Percentiles rank a stretch among this genome's conserved stretches.
Evolutionary conservation across 1,140 invertebrate genomes (phyloP).

Genomic region (Manduca sexta): DNA sequence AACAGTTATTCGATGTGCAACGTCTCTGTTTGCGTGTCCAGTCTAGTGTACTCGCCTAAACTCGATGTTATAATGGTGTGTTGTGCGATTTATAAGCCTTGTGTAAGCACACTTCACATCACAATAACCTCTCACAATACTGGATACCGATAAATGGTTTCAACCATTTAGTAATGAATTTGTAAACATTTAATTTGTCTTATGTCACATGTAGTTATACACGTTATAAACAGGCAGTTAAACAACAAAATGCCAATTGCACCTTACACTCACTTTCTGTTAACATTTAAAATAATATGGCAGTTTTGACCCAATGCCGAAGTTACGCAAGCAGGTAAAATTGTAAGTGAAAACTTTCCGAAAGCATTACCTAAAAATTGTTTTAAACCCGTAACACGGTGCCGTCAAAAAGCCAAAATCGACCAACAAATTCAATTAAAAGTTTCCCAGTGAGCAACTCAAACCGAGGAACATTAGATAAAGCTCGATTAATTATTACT

Average conservation of each 20-base stretch:
- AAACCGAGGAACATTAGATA: slow-evolving; percentile 56
- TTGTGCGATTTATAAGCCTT: slow-evolving; percentile 10
- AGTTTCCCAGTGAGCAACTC: slow-evolving; percentile 54
- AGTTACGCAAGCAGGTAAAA: slow-evolving; percentile 34
- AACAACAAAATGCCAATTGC: too few relatives aligned
- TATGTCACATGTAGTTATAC: too few relatives aligned
- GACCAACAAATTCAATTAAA: slow-evolving; percentile 68
- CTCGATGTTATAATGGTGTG: slow-evolving; percentile 19
- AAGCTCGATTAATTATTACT: slow-evolving; percentile 64
- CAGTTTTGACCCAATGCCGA: slow-evolving; percentile 14
- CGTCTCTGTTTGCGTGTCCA: slow-evolving; percentile 27
- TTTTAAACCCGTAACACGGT: slow-evolving; percentile 41
- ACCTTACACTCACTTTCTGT: not conserved
- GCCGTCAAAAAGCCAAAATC: slow-evolving; percentile 65
- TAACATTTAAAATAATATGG: not conserved
- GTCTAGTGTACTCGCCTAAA: slow-evolving; percentile 25
- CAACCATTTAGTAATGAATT: too few relatives aligned
- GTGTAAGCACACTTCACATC: not conserved
- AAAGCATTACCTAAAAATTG: slow-evolving; percentile 51
- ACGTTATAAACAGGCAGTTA: too few relatives aligned
- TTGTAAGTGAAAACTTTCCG: slow-evolving; percentile 29
- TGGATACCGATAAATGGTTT: too few relatives aligned
- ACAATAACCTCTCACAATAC: not conserved
- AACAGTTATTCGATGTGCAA: slow-evolving; percentile 38
- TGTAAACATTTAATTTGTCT: too few relatives aligned